phyloP scores from a whole-genome alignment of 2,888 invertebrate genomes.

The Autographa gamma region DNA sequence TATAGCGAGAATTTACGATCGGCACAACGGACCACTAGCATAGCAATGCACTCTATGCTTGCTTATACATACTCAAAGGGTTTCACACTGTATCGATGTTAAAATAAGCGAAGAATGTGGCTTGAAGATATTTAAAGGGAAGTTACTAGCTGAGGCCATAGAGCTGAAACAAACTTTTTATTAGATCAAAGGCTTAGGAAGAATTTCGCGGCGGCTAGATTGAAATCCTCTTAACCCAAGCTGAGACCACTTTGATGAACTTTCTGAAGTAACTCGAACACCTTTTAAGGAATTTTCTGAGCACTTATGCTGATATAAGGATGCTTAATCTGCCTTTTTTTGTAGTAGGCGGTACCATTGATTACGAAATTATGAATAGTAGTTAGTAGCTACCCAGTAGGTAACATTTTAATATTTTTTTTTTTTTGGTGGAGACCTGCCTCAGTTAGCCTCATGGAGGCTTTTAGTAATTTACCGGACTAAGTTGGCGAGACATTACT shows the following conservation, averaged over 20 bases:
- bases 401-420: no score
- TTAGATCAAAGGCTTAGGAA: constrained; percentile 23
- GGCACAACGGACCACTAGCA: no score
- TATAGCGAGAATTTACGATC: no score
- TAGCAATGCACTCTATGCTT: no score
- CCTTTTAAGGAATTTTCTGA: constrained; percentile 17
- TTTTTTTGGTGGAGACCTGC: no score
- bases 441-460: no score
- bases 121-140: background rate
- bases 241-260: constrained; percentile 34
- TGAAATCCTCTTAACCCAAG: constrained; percentile 40
- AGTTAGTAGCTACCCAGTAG: no score
- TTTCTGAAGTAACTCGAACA: constrained; percentile 27
- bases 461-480: no score
- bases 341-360: background rate
- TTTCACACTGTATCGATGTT: background rate
- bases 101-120: background rate
- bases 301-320: constrained; percentile 1
- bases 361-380: no score
- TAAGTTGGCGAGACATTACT: no score
- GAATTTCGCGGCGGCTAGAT: constrained; percentile 17
- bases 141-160: background rate
- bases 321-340: background rate
- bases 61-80: background rate
- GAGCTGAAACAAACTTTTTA: constrained; percentile 30